Percentiles rank a stretch among this genome's conserved stretches.
Conservation (phyloP, 2,113 vertebrate genomes). For the Pedionomus torquatus region DNA sequence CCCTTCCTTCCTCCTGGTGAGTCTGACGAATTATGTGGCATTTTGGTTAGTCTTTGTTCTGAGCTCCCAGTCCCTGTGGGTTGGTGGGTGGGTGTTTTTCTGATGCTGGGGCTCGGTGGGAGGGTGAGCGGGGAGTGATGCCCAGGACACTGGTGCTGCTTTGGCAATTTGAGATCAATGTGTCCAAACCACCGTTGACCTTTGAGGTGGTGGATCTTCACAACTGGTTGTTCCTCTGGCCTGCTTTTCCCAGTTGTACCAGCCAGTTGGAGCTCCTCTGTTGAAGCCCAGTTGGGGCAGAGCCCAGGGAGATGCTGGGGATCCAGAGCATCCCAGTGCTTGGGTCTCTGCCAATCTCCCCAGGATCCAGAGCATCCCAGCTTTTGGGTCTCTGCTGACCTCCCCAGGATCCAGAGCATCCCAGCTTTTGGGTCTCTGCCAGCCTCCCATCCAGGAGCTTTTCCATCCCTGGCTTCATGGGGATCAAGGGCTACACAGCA, state of each 20-base stretch:
- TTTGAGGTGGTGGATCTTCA: background rate
- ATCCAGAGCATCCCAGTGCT: background rate
- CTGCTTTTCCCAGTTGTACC: background rate
- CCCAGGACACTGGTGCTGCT: fast-evolving
- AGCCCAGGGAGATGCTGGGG: background rate
- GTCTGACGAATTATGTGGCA: background rate
- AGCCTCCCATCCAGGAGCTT: background rate
- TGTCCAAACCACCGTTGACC: fast-evolving
- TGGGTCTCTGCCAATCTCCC: background rate
- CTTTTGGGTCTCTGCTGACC: background rate
- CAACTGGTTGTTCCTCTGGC: background rate
- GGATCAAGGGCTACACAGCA: background rate
- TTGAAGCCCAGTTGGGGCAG: background rate
- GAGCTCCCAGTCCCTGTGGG: background rate
- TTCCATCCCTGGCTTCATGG: fast-evolving
- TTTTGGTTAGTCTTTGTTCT: background rate
- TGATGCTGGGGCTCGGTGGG: too few relatives aligned
- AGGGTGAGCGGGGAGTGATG: too few relatives aligned
- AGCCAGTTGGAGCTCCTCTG: background rate
- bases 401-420: background rate
- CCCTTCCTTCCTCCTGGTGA: background rate
- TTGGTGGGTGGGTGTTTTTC: background rate
- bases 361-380: background rate
- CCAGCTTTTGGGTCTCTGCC: background rate
- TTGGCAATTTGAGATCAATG: fast-evolving